phyloP scores from a whole-genome alignment of 2,113 vertebrate species.

The Mormyrus lacerda region DNA sequence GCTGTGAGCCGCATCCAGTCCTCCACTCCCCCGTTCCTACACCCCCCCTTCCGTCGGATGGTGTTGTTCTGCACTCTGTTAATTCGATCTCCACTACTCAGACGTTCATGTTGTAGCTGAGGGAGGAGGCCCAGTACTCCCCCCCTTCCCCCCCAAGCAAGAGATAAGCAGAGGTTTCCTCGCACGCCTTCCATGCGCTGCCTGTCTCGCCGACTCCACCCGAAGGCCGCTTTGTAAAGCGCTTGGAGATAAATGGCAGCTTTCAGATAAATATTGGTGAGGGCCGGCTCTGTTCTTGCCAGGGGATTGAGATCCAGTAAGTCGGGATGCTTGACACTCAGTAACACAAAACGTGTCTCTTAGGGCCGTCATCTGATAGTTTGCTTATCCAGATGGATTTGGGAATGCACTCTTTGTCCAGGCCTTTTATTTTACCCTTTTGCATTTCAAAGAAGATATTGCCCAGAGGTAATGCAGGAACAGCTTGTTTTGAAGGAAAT shows the following conservation, averaged over 20 bases:
- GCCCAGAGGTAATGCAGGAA: neutral
- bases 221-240: neutral
- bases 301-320: neutral
- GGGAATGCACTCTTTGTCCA: neutral
- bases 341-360: neutral
- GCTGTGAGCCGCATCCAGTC: neutral
- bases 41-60: neutral
- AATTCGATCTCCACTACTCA: neutral
- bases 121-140: neutral
- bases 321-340: neutral
- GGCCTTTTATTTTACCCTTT: neutral
- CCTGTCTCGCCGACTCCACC: neutral
- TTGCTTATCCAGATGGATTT: neutral
- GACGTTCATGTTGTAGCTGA: neutral
- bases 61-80: neutral
- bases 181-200: neutral
- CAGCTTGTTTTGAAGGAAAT: neutral
- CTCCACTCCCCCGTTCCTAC: neutral
- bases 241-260: neutral
- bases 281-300: neutral
- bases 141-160: neutral
- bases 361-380: neutral
- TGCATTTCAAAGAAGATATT: neutral
- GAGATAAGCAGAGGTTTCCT: slow-evolving; percentile 1
- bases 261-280: neutral